Conservation (phyloP, 1,140 invertebrate genomes). For the Panulirus ornatus region DNA sequence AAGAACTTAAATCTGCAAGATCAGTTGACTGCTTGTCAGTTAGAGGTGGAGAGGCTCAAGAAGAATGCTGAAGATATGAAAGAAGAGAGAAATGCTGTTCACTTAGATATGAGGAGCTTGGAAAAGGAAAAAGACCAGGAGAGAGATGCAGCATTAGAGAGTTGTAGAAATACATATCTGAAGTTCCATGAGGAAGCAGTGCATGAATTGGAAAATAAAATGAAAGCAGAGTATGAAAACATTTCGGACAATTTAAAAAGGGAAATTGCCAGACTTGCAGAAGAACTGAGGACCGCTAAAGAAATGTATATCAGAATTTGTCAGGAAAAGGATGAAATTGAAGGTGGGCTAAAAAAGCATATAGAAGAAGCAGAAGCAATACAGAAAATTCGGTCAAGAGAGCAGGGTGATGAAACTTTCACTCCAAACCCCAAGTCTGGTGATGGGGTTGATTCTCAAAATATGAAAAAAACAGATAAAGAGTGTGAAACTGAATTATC, state of each 20-base stretch:
- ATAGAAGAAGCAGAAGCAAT: background rate
- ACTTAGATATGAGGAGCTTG: conserved; percentile 25
- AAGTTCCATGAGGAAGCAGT: conserved; percentile 73
- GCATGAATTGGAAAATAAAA: conserved; percentile 40
- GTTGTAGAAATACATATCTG: conserved; percentile 56
- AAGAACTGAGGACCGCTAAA: conserved; percentile 61
- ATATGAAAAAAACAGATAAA: conserved; percentile 42
- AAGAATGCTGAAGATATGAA: conserved; percentile 28
- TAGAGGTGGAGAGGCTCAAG: conserved; percentile 50
- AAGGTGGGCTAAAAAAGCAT: conserved; percentile 44
- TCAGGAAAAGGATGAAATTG: conserved; percentile 69
- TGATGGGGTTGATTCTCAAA: background rate
- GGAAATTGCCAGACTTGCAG: conserved; percentile 40
- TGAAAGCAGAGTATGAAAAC: conserved; percentile 59
- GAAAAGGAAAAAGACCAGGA: conserved; percentile 50
- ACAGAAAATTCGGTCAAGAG: background rate
- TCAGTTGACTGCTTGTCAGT: conserved; percentile 24
- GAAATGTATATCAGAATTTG: conserved; percentile 60
- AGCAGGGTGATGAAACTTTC: background rate
- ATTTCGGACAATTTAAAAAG: conserved; percentile 43
- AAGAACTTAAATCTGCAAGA: conserved; percentile 30
- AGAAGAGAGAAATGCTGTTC: conserved; percentile 2
- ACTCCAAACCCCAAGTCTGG: conserved; percentile 26
- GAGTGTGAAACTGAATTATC: conserved; percentile 27
- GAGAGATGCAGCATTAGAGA: conserved; percentile 40